phyloP scores from a whole-genome alignment of 1,140 invertebrate species.

The Phthorimaea operculella region DNA sequence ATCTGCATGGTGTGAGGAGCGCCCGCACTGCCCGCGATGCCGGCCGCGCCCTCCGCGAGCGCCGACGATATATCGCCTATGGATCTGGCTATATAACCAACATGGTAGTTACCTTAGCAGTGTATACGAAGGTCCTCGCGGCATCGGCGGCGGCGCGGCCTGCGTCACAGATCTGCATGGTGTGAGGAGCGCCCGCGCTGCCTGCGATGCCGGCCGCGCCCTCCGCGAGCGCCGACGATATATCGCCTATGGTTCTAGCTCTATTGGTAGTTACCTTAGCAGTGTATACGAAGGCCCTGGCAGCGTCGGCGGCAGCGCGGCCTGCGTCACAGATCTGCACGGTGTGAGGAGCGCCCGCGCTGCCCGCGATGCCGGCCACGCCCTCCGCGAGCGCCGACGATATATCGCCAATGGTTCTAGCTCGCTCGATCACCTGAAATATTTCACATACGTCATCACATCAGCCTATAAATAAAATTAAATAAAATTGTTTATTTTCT shows the following conservation, averaged over 20 bases:
- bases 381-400: slow-evolving; percentile 20
- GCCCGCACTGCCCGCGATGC: neutral
- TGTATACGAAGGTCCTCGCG: slow-evolving; percentile 26
- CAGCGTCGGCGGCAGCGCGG: slow-evolving; percentile 16
- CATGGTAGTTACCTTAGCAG: slow-evolving; percentile 30
- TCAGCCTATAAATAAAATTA: neutral
- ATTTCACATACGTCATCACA: neutral
- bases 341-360: neutral
- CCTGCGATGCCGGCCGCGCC: neutral
- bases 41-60: slow-evolving; percentile 14
- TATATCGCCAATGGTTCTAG: slow-evolving; percentile 26
- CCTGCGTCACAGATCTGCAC: slow-evolving; percentile 16
- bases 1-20: slow-evolving; percentile 9
- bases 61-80: slow-evolving; percentile 28
- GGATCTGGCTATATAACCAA: slow-evolving; percentile 22
- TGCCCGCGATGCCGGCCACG: neutral
- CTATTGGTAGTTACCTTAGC: slow-evolving; percentile 23
- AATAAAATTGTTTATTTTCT: no score
- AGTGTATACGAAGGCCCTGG: slow-evolving; percentile 27
- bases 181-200: neutral
- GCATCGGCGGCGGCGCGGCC: slow-evolving; percentile 17
- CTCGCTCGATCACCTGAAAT: slow-evolving; percentile 24
- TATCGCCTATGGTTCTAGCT: slow-evolving; percentile 27
- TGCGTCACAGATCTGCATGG: slow-evolving; percentile 13
- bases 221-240: slow-evolving; percentile 21